Evolutionary conservation across 23 tunicate species (phyloP).

Genomic region (Ascidia mentula): DNA sequence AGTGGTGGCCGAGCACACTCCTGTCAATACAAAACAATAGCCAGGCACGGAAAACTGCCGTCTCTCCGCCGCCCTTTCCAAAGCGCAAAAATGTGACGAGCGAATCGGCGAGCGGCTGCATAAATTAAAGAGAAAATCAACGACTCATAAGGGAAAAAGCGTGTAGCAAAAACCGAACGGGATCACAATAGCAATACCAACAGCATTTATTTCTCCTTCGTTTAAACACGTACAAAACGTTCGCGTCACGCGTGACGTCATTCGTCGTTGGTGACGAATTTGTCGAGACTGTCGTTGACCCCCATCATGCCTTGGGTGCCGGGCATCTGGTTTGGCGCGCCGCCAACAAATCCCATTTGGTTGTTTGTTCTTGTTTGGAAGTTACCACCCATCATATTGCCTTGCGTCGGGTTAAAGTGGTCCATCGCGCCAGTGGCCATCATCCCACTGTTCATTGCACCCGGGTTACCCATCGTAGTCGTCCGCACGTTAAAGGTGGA

Average conservation of each 20-base stretch:
- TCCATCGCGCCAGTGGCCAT: conserved; percentile 45
- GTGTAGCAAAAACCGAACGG: background rate
- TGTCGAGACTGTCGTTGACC: conserved; percentile 44
- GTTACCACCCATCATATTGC: conserved; percentile 16
- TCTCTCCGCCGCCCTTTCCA: background rate
- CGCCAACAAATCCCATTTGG: conserved; percentile 24
- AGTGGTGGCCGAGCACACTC: too few species aligned
- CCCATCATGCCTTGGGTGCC: conserved; percentile 22
- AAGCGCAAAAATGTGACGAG: background rate
- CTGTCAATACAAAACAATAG: background rate
- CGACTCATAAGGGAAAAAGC: background rate
- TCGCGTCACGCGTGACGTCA: conserved; percentile 1
- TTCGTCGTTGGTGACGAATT: conserved; percentile 58
- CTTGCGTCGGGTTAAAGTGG: conserved; percentile 22
- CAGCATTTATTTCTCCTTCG: too few species aligned
- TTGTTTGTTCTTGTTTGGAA: conserved; percentile 29
- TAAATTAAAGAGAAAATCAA: conserved; percentile 4
- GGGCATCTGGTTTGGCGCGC: conserved; percentile 19
- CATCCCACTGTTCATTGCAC: conserved; percentile 20
- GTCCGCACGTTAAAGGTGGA: conserved; percentile 43
- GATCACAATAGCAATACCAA: background rate
- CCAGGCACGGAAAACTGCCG: background rate
- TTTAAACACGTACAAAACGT: too few species aligned
- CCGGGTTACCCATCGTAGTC: conserved; percentile 43
- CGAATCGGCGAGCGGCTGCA: background rate